Base-by-base conservation (phyloP, 2,888 invertebrate genomes). In the Epinotia bilunana region DNA sequence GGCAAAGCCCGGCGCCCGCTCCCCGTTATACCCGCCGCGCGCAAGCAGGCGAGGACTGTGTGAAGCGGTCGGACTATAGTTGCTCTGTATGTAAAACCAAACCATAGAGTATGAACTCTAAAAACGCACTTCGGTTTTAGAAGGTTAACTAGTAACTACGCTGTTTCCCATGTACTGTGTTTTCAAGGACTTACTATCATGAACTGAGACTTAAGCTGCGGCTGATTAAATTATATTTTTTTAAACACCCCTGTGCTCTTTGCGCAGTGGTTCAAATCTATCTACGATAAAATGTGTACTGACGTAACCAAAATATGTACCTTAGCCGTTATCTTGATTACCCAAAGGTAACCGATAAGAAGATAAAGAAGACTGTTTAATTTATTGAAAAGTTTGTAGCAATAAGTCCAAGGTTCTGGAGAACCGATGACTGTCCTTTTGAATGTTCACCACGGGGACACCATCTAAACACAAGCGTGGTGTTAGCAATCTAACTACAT, bases 381-480 rank as follows among this genome's bases (percentile, higher is more conserved):
- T 53, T 53, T n/a, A 53, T 53, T n/a, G 53, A 53, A 53, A 53
- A 5, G 53, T 53, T 53, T 53, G 53, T 7, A n/a, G 53, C n/a
- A 53, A 53, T 13, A 53, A 53, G 16, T 53, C 53, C 53, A 53
- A 53, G 53, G n/a, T 53, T 53, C 53, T 53, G 53, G 7, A 7
- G n/a, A 53, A 53, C 53, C n/a, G 53, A n/a, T 53, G 53, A 53
- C 53, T n/a, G n/a, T 53, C 53, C 53, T 53, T 53, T n/a, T 53
- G 53, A 7, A 53, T 53, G 16, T n/a, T 7, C 53, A 53, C 53
- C 53, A 53, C 53, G 53, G 23, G 18, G 11, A 23, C 6, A 12
- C 39, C 11, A 62, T 13, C 23, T 62, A 33, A 43, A 76, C 43
- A 64, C 46, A 58, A 43, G 23, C 53, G 53, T n/a, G 53, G n/a